Conservation (phyloP, 2,888 invertebrate genomes). For the Nineta flava region DNA sequence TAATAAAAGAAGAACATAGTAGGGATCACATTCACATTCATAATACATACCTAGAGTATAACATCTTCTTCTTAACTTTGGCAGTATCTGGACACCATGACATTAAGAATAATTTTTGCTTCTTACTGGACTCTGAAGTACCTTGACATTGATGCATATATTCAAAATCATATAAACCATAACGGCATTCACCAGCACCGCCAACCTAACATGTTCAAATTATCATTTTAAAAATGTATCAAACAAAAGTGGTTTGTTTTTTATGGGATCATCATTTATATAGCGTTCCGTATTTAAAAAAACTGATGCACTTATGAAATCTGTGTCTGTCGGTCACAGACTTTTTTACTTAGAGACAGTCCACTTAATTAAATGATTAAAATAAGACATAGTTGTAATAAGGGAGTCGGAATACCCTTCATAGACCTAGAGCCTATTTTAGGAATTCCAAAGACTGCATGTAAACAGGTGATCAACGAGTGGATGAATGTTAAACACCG, state of each 20-base stretch:
- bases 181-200: conserved; percentile 91
- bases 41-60: conserved; percentile 47
- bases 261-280: neutral
- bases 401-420: no score
- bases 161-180: conserved; percentile 95
- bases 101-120: conserved; percentile 96
- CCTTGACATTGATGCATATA: conserved; percentile 96
- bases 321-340: no score
- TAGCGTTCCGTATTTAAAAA: neutral
- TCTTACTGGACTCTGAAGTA: conserved; percentile 91
- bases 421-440: no score
- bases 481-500: no score
- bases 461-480: no score
- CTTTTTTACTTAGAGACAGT: no score
- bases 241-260: no score
- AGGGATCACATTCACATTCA: no score
- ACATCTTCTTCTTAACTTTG: conserved; percentile 78
- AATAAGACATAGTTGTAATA: no score
- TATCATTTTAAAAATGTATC: neutral
- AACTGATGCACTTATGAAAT: neutral
- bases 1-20: no score
- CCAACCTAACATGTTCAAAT: conserved; percentile 32
- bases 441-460: no score
- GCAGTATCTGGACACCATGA: conserved; percentile 98
- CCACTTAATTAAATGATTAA: no score